phyloP scores from a whole-genome alignment of 2,113 vertebrate species.

The Brienomyrus brachyistius region DNA sequence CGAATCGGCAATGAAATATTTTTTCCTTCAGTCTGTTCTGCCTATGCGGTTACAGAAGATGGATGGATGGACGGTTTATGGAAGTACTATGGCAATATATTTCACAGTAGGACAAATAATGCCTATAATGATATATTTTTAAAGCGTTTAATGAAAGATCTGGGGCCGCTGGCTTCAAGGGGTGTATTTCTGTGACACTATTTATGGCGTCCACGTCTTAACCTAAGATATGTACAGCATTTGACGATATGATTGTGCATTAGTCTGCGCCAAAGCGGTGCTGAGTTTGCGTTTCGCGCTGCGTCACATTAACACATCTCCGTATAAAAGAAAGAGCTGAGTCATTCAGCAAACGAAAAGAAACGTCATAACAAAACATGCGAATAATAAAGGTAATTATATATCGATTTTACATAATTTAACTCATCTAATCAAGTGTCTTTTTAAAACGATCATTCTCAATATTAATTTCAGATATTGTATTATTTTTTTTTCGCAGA shows the following conservation, averaged over 20 bases:
- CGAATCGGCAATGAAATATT: not conserved
- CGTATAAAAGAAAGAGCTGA: not conserved
- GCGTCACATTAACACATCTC: not conserved
- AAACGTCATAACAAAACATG: not conserved
- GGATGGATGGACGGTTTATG: not conserved
- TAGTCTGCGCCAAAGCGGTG: not conserved
- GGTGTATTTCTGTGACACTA: not conserved
- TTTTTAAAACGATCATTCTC: not conserved
- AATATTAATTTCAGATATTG: not conserved
- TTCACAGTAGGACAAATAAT: not conserved
- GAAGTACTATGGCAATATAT: not conserved
- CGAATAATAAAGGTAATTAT: not conserved
- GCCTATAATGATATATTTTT: not conserved
- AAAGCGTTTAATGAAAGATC: not conserved
- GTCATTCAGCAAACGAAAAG: not conserved
- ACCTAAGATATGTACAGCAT: not conserved
- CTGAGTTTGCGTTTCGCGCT: not conserved
- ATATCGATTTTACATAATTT: not conserved
- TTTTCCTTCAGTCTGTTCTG: not conserved
- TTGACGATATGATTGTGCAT: not conserved
- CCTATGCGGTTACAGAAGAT: not conserved
- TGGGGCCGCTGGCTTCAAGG: not conserved
- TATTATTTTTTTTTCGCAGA: not conserved
- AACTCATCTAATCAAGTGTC: not conserved
- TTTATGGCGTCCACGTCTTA: not conserved